Percentiles rank a stretch among this genome's conserved stretches.
These are phyloP conservation scores for Himalopsyche kuldschensis DNA, from an alignment of 2,888 invertebrate species.

Conservation along the genomic window DNA sequence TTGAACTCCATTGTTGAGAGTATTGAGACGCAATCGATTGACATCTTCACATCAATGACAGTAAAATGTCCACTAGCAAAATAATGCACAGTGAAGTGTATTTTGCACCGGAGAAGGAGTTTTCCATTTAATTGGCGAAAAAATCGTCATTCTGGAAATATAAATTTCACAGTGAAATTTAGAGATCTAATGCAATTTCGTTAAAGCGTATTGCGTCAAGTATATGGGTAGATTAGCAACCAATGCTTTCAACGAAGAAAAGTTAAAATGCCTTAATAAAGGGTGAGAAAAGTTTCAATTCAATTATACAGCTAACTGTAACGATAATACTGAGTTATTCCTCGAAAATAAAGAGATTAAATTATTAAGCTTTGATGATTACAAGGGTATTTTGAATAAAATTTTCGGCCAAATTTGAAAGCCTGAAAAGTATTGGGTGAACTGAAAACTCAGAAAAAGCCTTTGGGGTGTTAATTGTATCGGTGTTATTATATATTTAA, in stretches of 20 bases:
- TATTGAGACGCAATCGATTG: no score
- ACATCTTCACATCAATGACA: no score
- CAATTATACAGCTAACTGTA: neutral
- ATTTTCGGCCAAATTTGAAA: neutral
- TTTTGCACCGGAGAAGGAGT: no score
- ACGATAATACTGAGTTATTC: neutral
- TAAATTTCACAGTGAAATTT: neutral
- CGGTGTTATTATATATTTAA: neutral
- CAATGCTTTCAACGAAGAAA: neutral
- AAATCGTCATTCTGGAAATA: neutral
- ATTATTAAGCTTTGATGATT: neutral
- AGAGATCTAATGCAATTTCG: neutral
- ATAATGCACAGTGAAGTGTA: no score
- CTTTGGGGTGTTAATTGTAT: neutral
- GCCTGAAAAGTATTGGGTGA: neutral
- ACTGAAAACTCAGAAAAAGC: neutral
- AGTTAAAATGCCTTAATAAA: neutral
- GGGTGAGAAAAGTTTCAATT: neutral
- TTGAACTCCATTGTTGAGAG: no score
- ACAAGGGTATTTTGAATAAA: neutral
- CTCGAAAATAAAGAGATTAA: slow-evolving; percentile 1
- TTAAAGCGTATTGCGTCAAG: neutral
- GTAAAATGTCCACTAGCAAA: no score
- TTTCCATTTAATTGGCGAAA: no score
- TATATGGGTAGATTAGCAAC: neutral